Evolutionary conservation across 2,888 invertebrate genomes (phyloP).

Genomic region (Chouioia cunea): DNA sequence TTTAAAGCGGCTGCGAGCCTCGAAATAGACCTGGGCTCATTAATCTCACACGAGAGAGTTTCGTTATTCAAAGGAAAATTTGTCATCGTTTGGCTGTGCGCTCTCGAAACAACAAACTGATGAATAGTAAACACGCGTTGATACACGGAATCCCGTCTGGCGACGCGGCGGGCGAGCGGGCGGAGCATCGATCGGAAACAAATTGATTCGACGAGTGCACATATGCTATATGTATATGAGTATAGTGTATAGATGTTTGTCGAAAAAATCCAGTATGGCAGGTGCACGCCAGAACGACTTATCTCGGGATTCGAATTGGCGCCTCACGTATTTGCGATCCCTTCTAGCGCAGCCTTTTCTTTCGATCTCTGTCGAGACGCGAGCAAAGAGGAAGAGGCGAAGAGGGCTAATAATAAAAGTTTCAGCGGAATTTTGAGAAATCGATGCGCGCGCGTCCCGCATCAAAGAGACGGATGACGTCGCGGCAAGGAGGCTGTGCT

Average conservation of each 20-base stretch:
- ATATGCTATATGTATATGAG: neutral
- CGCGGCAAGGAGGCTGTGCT: neutral
- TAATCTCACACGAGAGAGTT: neutral
- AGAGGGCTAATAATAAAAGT: conserved; percentile 40
- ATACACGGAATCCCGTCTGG: too few relatives aligned
- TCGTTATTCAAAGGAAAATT: neutral
- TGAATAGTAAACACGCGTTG: too few relatives aligned
- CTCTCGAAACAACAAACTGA: too few relatives aligned
- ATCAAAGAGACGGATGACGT: conserved; percentile 31
- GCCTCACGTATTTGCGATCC: conserved; percentile 4
- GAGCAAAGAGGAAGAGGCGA: neutral
- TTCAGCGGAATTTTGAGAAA: conserved; percentile 38
- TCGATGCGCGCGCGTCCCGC: conserved; percentile 27
- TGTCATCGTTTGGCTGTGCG: too few relatives aligned
- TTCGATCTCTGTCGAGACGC: neutral
- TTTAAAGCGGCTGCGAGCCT: neutral
- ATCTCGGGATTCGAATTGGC: neutral
- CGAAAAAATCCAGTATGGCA: neutral
- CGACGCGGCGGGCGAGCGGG: too few relatives aligned
- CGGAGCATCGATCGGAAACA: too few relatives aligned
- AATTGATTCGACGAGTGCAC: too few relatives aligned
- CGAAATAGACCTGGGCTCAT: neutral
- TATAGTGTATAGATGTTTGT: neutral
- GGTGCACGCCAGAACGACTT: neutral
- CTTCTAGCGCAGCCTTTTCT: neutral